Conservation (phyloP, 2,797 vertebrate species). For the Amazona finschi region DNA sequence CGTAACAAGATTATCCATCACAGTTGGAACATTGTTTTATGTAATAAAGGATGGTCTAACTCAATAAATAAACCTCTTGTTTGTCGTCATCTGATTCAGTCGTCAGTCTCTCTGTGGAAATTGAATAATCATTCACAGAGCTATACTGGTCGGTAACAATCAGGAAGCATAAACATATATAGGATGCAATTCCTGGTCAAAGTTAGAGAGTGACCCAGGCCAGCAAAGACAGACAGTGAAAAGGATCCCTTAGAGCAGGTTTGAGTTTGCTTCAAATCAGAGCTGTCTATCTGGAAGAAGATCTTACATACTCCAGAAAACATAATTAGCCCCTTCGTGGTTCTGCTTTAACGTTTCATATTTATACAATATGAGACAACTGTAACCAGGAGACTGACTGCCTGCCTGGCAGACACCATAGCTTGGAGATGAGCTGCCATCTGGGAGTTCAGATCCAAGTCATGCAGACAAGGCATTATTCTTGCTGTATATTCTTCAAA, state of each 20-base stretch:
- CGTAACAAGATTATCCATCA: background rate
- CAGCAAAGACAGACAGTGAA: background rate
- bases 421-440: background rate
- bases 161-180: background rate
- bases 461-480: background rate
- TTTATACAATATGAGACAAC: background rate
- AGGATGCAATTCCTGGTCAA: background rate
- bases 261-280: background rate
- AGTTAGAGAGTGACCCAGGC: background rate
- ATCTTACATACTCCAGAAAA: background rate
- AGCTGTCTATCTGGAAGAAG: background rate
- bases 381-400: background rate
- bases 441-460: background rate
- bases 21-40: background rate
- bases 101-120: background rate
- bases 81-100: background rate
- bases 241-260: background rate
- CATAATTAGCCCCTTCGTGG: background rate
- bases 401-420: background rate
- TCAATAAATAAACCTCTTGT: background rate
- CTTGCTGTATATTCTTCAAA: background rate
- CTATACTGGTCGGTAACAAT: background rate
- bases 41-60: constrained; percentile 1
- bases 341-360: background rate
- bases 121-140: background rate